Evolutionary conservation across 2,888 invertebrate genomes (phyloP).

Genomic region (Chrysodeixis includens): DNA sequence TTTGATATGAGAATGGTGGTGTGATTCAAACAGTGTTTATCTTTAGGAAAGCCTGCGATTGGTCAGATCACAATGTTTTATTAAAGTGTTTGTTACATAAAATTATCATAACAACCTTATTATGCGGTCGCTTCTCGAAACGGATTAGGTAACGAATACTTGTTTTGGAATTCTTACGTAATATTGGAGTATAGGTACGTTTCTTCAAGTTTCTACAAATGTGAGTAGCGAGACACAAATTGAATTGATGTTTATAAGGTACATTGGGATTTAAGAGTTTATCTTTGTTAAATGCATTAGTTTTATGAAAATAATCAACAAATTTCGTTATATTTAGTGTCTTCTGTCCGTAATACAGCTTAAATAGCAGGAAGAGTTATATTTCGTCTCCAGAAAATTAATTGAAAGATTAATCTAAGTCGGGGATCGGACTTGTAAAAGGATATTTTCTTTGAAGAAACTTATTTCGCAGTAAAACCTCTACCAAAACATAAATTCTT

Average conservation of each 20-base stretch:
- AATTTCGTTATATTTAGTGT: constrained; percentile 8
- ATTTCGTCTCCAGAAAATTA: constrained; percentile 58
- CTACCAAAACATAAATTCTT: constrained; percentile 2
- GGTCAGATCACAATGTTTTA: constrained; percentile 69
- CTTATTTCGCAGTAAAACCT: constrained; percentile 35
- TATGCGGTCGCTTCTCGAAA: constrained; percentile 23
- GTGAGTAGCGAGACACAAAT: neutral
- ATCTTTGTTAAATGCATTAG: neutral
- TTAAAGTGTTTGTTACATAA: constrained; percentile 42
- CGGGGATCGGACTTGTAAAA: constrained; percentile 24
- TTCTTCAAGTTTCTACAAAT: neutral
- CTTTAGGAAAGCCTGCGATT: constrained; percentile 64
- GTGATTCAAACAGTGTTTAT: constrained; percentile 45
- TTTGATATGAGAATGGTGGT: constrained; percentile 43
- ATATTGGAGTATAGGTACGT: neutral
- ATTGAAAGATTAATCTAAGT: constrained; percentile 55
- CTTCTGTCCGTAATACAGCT: constrained; percentile 23
- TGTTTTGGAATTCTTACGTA: constrained; percentile 14
- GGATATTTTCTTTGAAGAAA: constrained; percentile 38
- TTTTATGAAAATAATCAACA: neutral
- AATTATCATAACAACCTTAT: constrained; percentile 53
- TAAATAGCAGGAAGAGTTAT: constrained; percentile 25
- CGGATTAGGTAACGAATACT: constrained; percentile 26
- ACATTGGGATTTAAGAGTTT: neutral
- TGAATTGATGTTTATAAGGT: neutral